These are phyloP conservation scores for Scortum barcoo DNA, from an alignment of 2,113 vertebrate species.

Conservation along the genomic window DNA sequence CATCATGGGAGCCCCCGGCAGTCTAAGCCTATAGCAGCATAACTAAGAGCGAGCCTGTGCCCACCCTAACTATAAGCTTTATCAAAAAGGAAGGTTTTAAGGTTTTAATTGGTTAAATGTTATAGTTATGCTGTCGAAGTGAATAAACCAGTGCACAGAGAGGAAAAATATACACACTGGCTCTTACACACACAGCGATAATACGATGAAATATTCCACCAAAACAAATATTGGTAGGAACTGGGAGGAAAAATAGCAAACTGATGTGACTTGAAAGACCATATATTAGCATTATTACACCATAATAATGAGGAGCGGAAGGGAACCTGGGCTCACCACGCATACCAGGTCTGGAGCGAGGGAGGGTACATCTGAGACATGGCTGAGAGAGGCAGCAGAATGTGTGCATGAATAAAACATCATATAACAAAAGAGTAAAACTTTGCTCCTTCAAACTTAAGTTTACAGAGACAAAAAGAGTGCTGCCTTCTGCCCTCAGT, in stretches of 20 bases:
- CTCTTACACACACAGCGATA: neutral
- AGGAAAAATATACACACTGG: neutral
- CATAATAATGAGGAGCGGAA: slow-evolving; percentile 20
- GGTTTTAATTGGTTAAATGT: neutral
- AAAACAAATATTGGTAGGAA: neutral
- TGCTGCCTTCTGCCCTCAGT: neutral
- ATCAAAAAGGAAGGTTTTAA: too few relatives aligned
- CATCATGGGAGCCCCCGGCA: too few relatives aligned
- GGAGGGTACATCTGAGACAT: neutral
- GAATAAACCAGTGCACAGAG: neutral
- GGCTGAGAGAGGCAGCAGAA: neutral
- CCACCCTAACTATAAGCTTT: too few relatives aligned
- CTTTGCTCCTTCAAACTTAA: slow-evolving; percentile 9
- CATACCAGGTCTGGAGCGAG: neutral
- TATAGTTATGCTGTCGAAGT: neutral
- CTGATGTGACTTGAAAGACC: slow-evolving; percentile 19
- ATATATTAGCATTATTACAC: slow-evolving; percentile 17
- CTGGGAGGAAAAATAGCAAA: neutral
- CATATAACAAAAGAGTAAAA: slow-evolving; percentile 10
- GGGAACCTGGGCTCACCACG: neutral
- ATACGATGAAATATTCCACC: slow-evolving; percentile 1
- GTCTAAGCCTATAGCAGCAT: too few relatives aligned
- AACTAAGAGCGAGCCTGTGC: too few relatives aligned
- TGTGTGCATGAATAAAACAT: slow-evolving; percentile 60
- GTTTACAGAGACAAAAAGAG: slow-evolving; percentile 11